Conservation (phyloP, 1,140 invertebrate species). For the Chironomus striatipennis region DNA sequence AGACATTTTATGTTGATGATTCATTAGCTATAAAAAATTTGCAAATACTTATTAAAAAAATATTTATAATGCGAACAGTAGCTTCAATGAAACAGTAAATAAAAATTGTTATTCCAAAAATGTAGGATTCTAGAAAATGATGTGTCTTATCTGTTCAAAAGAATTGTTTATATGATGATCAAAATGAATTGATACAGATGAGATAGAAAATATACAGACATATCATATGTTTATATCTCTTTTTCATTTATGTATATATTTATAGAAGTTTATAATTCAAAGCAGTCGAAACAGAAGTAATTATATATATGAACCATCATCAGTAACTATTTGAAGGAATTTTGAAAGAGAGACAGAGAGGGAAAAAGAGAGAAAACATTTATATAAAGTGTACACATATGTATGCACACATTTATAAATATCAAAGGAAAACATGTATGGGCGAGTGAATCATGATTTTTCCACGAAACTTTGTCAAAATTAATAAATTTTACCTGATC, state of each 20-base stretch:
- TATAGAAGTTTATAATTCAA: not conserved
- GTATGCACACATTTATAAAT: not conserved
- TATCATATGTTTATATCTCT: constrained; percentile 11
- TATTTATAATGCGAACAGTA: too few relatives aligned
- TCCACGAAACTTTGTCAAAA: not conserved
- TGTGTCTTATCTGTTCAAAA: not conserved
- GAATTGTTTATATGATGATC: constrained; percentile 2
- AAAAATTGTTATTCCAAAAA: too few relatives aligned
- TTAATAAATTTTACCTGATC: not conserved
- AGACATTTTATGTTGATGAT: too few relatives aligned
- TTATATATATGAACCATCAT: too few relatives aligned
- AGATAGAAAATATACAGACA: not conserved
- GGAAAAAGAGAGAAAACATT: too few relatives aligned
- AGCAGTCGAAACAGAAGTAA: too few relatives aligned
- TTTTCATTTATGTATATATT: not conserved
- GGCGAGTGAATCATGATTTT: not conserved
- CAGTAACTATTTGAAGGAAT: too few relatives aligned
- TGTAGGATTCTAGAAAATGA: too few relatives aligned
- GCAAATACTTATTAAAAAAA: too few relatives aligned
- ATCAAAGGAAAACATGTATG: not conserved
- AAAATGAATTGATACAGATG: not conserved
- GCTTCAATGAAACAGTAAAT: too few relatives aligned
- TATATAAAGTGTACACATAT: not conserved
- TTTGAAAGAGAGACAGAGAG: too few relatives aligned
- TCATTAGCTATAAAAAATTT: too few relatives aligned